These are phyloP conservation scores for Macropus fuliginosus DNA, from an alignment of 2,797 vertebrate species.

Conservation along the genomic window DNA sequence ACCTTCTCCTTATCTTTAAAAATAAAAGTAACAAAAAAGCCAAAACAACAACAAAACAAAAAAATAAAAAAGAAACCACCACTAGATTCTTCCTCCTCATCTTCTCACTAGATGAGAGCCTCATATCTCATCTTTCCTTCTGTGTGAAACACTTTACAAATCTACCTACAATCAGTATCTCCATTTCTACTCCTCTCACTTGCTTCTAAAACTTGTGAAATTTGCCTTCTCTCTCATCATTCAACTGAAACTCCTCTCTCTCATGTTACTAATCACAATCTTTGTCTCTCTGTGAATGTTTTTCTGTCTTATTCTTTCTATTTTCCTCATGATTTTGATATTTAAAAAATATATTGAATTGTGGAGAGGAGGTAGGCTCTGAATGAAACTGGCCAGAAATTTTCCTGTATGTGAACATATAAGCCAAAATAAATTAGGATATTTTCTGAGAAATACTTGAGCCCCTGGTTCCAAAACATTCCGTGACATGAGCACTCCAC, in stretches of 20 bases:
- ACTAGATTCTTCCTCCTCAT: no score
- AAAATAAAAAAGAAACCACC: no score
- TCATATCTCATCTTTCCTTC: no score
- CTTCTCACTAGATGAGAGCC: no score
- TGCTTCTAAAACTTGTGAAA: background rate
- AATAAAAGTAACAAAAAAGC: no score
- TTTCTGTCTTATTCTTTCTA: background rate
- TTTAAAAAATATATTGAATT: background rate
- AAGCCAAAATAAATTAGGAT: background rate
- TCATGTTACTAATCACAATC: background rate
- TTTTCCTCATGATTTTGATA: background rate
- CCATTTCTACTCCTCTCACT: background rate
- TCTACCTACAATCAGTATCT: background rate
- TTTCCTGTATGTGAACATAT: background rate
- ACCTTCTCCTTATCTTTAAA: no score
- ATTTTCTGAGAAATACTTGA: background rate
- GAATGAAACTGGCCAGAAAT: background rate
- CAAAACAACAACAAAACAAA: no score
- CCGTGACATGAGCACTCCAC: background rate
- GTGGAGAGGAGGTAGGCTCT: background rate
- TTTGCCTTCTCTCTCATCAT: background rate
- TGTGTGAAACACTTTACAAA: no score
- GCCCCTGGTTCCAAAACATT: background rate
- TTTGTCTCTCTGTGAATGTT: background rate
- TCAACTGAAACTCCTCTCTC: background rate